Percentiles rank a stretch among this genome's conserved stretches.
These are phyloP conservation scores for Austrolebias charrua DNA, from an alignment of 2,797 vertebrate genomes.

Conservation along the genomic window DNA sequence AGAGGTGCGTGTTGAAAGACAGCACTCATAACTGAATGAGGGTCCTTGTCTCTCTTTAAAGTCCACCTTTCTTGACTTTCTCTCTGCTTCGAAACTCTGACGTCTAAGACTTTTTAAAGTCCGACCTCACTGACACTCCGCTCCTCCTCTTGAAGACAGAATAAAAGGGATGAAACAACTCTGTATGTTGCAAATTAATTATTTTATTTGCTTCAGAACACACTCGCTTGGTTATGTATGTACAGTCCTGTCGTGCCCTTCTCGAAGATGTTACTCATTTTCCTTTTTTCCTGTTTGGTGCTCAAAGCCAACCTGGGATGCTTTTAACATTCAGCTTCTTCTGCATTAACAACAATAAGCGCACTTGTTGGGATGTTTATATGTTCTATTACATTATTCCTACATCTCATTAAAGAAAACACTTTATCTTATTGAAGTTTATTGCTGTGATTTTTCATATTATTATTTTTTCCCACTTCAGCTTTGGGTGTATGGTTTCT, in stretches of 20 bases:
- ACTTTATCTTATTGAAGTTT: too few relatives aligned
- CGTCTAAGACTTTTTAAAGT: slow-evolving; percentile 60
- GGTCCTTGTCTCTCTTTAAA: slow-evolving; percentile 69
- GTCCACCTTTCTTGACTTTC: slow-evolving; percentile 29
- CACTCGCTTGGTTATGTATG: slow-evolving; percentile 24
- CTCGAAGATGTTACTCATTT: slow-evolving; percentile 69
- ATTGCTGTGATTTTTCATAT: background rate
- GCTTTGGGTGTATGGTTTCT: slow-evolving; percentile 13
- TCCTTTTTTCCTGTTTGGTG: slow-evolving; percentile 70
- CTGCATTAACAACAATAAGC: slow-evolving; percentile 43
- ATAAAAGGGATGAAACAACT: slow-evolving; percentile 1
- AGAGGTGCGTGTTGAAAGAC: slow-evolving; percentile 75
- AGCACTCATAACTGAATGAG: slow-evolving; percentile 67
- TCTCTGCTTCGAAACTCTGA: slow-evolving; percentile 69
- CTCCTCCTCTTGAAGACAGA: slow-evolving; percentile 4
- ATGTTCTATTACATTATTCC: background rate
- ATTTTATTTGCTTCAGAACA: background rate
- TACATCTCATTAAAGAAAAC: too few relatives aligned
- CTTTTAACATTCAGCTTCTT: slow-evolving; percentile 54
- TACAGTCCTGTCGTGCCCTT: slow-evolving; percentile 15
- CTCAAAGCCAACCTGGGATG: slow-evolving; percentile 76
- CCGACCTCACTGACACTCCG: slow-evolving; percentile 75
- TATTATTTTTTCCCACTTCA: background rate
- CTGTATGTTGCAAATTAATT: too few relatives aligned
- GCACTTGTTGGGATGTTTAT: slow-evolving; percentile 7